These are phyloP conservation scores for Lagria hirta DNA, from an alignment of 2,888 invertebrate genomes.

Conservation along the genomic window DNA sequence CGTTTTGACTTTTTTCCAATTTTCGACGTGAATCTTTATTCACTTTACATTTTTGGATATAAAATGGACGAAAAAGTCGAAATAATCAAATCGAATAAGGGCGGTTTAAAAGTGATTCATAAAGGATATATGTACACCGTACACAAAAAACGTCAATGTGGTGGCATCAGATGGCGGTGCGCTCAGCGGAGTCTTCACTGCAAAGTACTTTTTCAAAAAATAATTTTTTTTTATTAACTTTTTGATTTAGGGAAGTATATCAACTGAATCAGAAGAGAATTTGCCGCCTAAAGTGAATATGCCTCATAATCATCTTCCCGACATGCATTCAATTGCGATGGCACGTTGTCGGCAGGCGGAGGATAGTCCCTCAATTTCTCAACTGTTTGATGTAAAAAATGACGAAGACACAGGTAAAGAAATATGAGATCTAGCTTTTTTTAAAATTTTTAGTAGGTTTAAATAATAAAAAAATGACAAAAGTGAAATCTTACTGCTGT, in stretches of 20 bases:
- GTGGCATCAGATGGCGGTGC: slow-evolving; percentile 55
- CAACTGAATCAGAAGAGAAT: slow-evolving; percentile 36
- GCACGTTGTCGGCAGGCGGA: slow-evolving; percentile 43
- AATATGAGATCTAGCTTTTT: too few relatives aligned
- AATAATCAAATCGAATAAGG: slow-evolving; percentile 51
- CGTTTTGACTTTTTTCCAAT: too few relatives aligned
- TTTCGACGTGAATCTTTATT: too few relatives aligned
- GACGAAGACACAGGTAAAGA: slow-evolving; percentile 25
- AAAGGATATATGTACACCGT: slow-evolving; percentile 56
- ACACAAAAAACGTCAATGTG: slow-evolving; percentile 52
- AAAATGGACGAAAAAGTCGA: slow-evolving; percentile 25
- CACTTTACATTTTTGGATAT: not conserved
- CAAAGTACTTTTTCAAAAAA: slow-evolving; percentile 45
- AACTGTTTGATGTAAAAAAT: slow-evolving; percentile 15
- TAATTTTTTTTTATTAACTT: slow-evolving; percentile 2
- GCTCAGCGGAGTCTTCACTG: slow-evolving; percentile 53
- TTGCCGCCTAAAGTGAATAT: slow-evolving; percentile 50
- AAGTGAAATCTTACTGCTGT: too few relatives aligned
- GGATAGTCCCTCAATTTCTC: slow-evolving; percentile 12
- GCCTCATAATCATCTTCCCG: slow-evolving; percentile 55
- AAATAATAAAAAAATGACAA: too few relatives aligned
- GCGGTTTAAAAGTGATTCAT: slow-evolving; percentile 55
- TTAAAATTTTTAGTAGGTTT: too few relatives aligned
- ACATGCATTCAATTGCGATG: slow-evolving; percentile 51
- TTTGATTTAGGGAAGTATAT: slow-evolving; percentile 49